Percentiles rank a stretch among this genome's conserved stretches.
Evolutionary conservation across 2,797 vertebrate species (phyloP).

Genomic region (Scleropages formosus): DNA sequence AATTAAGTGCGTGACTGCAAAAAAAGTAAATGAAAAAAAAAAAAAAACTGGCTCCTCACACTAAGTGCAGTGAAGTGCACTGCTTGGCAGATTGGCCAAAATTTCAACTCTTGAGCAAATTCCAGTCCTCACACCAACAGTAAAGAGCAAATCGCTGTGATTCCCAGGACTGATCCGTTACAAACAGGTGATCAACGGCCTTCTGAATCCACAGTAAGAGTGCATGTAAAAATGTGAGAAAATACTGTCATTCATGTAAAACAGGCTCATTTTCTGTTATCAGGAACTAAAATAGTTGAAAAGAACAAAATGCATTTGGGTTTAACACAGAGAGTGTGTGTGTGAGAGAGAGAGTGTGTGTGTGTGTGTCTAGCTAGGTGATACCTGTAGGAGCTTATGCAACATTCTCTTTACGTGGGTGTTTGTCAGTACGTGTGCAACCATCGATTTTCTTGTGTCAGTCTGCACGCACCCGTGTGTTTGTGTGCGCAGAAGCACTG

Average conservation of each 20-base stretch:
- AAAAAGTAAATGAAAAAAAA: no score
- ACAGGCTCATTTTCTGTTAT: no score
- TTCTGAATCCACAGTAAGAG: no score
- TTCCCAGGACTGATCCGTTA: slow-evolving; percentile 13
- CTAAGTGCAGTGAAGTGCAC: background rate
- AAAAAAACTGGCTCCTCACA: no score
- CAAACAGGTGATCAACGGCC: background rate
- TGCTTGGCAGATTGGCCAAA: background rate
- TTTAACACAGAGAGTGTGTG: no score
- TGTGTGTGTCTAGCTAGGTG: background rate
- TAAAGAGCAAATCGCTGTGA: background rate
- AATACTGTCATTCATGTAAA: no score
- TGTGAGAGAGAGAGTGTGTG: no score
- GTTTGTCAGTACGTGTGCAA: background rate
- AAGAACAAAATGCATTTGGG: no score
- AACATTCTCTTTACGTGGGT: background rate
- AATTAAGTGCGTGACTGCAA: no score
- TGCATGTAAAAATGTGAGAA: background rate
- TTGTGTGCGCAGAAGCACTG: background rate
- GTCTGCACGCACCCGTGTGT: background rate
- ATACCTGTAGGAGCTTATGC: slow-evolving; percentile 3
- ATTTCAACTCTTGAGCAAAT: no score
- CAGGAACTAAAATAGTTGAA: no score
- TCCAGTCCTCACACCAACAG: background rate
- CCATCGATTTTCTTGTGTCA: background rate